Evolutionary conservation across 2,888 invertebrate genomes (phyloP), one percentile per base, ranked within the genome.

Genomic region (Tethea ocularis): DNA sequence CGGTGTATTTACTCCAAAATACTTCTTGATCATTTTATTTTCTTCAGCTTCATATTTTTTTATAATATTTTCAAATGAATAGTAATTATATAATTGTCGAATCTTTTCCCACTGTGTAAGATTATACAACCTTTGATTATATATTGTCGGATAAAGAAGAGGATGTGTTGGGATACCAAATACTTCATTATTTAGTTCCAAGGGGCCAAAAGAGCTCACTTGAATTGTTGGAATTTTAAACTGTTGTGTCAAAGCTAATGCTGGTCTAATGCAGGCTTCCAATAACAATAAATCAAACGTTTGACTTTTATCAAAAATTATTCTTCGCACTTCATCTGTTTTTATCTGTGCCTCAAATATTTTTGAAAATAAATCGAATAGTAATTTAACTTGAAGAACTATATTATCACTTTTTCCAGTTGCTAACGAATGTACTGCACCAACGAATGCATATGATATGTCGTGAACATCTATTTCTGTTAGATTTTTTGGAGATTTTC

Each of bases 391-490:
- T 52, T 52, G 24, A 1, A 6, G 4, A 1, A 15, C 4, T n/a
- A 38, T n/a, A 38, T 2, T 38, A 15, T 38, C 38, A 38, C 38
- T 38, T 38, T 6, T 3, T 13, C 24, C n/a, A 1, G 52, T 52
- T 52, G n/a, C 24, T 24, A 15, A 24, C 6, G 22, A 22, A 22
- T 24, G 52, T 15, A 23, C 24, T 6, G 10, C 24, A n/a, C 38
- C 38, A n/a, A 38, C 38, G 13, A 22, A 52, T 23, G 6, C 46
- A 22, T 82, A 82, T 0, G 82, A 77, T 20, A 74, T 57, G 41
- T 82, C 75, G 22, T 79, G 73, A 0, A 86, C 51, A 52, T 85
- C 77, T 6, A 90, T 83, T 71, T 89, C 86, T 13, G 72, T 83
- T 20, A 86, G 68, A 60, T 87, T 88, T 20, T 56, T 55, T 13